Evolutionary conservation across 2,113 vertebrate genomes (phyloP).

Genomic region (Candoia aspera): DNA sequence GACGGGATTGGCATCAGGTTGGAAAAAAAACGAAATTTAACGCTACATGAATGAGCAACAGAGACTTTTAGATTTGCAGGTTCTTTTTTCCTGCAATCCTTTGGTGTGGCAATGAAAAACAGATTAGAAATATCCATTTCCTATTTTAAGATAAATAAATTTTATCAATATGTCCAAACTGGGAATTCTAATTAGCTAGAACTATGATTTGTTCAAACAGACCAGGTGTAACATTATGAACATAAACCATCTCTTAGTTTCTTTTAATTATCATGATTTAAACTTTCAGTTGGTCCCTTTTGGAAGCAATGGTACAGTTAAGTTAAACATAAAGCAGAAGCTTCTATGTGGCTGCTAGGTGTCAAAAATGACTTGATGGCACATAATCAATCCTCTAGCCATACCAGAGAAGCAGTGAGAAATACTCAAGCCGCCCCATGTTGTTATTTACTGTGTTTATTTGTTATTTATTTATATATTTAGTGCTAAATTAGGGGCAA

Average conservation of each 20-base stretch:
- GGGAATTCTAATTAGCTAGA: not conserved
- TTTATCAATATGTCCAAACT: not conserved
- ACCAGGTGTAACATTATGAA: not conserved
- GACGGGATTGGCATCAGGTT: not conserved
- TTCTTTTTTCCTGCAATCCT: not conserved
- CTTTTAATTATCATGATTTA: not conserved
- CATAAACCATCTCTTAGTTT: not conserved
- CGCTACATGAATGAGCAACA: not conserved
- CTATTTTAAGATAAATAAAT: not conserved
- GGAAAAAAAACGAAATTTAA: not conserved
- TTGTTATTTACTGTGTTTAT: not conserved
- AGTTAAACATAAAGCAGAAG: not conserved
- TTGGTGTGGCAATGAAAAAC: not conserved
- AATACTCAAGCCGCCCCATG: not conserved
- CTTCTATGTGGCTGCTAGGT: not conserved
- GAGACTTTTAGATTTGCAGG: not conserved
- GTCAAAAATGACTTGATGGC: no score
- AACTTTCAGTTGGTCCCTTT: not conserved
- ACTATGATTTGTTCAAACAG: not conserved
- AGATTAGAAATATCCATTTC: not conserved
- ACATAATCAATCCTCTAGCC: not conserved
- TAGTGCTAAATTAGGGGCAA: no score
- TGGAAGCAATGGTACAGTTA: not conserved
- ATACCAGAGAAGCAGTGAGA: not conserved
- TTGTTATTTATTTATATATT: not conserved